These are phyloP conservation scores for Pandemis corylana DNA, from an alignment of 2,888 invertebrate genomes.

Conservation along the genomic window DNA sequence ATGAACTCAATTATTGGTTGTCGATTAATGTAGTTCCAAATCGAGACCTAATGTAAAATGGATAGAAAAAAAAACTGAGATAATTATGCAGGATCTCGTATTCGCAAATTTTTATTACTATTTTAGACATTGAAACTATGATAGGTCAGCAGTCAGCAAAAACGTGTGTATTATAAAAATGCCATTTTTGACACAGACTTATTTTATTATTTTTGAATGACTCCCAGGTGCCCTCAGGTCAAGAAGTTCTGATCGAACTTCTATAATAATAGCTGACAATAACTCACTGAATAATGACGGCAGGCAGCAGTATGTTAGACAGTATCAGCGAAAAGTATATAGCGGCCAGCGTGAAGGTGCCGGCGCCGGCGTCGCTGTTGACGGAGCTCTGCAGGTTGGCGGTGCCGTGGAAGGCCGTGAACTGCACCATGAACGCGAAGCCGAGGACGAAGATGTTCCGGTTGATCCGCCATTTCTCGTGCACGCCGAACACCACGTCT, in stretches of 20 bases:
- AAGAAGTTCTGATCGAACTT: too few species aligned
- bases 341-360: constrained; percentile 92
- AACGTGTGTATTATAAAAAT: too few species aligned
- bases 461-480: constrained; percentile 91
- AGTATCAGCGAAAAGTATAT: constrained; percentile 95
- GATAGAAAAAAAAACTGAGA: too few species aligned
- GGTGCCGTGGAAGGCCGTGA: constrained; percentile 95
- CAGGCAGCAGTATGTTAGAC: constrained; percentile 95
- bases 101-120: too few species aligned
- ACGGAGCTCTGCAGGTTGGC: constrained; percentile 94
- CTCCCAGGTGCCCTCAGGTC: too few species aligned
- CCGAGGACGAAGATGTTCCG: constrained; percentile 94
- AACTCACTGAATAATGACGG: constrained; percentile 93
- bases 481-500: constrained; percentile 76
- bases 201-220: too few species aligned
- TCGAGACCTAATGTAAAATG: background rate
- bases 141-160: too few species aligned
- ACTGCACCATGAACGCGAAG: constrained; percentile 95
- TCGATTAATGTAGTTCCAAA: background rate
- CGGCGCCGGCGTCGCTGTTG: constrained; percentile 92
- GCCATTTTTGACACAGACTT: too few species aligned
- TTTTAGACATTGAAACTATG: too few species aligned
- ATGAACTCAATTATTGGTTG: background rate
- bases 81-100: too few species aligned
- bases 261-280: too few species aligned